Base-by-base conservation (phyloP, 2,797 vertebrate species). In the Scolopax bukidnonensis region DNA sequence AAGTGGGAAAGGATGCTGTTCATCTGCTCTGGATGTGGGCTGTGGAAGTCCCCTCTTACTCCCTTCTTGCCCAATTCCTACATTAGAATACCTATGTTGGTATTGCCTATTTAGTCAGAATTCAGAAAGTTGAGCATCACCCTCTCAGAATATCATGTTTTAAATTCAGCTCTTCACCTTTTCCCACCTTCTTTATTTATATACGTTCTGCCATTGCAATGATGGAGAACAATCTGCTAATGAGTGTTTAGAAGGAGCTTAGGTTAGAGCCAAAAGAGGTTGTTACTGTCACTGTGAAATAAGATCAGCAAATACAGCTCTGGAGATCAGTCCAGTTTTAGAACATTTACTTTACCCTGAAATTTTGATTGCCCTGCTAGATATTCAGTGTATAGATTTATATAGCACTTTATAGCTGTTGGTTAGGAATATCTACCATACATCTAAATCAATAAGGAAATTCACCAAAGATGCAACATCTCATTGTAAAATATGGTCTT, bases 21-120 rank as follows among this genome's bases (percentile, higher is more conserved):
- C 8, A 15, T 69, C 9, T 48, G 19, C n/a, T 77, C 21, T 20
- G 17, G 5, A 11, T 43, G 4, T 13, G 33, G 61, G 6, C 4
- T 54, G 11, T 23, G 9, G n/a, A 78, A 78, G 12, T 47, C 5
- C 0, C 4, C 9, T 77, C 30, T 43, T 41, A 12, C 2, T 64
- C 19, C 13, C 6, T 59, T 84, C 20, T 56, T 30, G 16, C 21
- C 1, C 5, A 24, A 0, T n/a, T 76, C 24, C 16, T 61, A 1
- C 53, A 40, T 40, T 67, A 57, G 16, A 68, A 36, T 40, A 33
- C 6, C 11, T 51, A 32, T 11, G 25, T 76, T 36, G 5, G 15
- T 38, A 40, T 41, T 83, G 16, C 11, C 50, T 50, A 8, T 38
- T 38, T 41, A 57, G 18, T 61, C 20, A 83, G 59, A 83, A 69